A percentile compares a stretch with the other conserved stretches of the same genome.
phyloP scores from a whole-genome alignment of 2,113 vertebrate species.

The Ondatra zibethicus region DNA sequence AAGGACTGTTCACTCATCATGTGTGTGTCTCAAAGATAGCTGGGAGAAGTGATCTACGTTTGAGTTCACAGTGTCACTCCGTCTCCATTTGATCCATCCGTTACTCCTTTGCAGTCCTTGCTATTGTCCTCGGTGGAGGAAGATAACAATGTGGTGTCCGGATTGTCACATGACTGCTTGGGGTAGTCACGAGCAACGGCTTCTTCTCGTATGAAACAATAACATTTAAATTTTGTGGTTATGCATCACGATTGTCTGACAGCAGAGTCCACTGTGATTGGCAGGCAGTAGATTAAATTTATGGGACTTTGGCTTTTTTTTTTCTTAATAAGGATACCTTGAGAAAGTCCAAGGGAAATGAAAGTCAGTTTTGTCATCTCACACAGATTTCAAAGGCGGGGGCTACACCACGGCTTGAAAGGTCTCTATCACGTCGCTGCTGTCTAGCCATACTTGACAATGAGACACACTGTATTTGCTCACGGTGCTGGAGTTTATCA shows the following conservation, averaged over 20 bases:
- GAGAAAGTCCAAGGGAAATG: conserved; percentile 79
- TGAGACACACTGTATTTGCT: conserved; percentile 81
- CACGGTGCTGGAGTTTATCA: conserved; percentile 83
- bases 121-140: conserved; percentile 58
- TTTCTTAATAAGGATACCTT: conserved; percentile 80
- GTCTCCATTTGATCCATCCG: neutral
- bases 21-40: neutral
- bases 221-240: conserved; percentile 79
- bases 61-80: neutral
- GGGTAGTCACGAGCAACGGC: conserved; percentile 73
- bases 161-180: conserved; percentile 76
- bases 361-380: conserved; percentile 81
- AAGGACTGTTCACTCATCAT: neutral
- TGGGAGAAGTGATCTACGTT: conserved; percentile 31
- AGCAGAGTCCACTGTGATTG: conserved; percentile 79
- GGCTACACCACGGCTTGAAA: conserved; percentile 80
- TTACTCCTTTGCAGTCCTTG: conserved; percentile 36
- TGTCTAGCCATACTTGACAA: conserved; percentile 86
- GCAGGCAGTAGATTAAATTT: conserved; percentile 81
- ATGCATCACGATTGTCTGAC: conserved; percentile 72
- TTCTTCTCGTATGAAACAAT: conserved; percentile 81
- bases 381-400: conserved; percentile 84
- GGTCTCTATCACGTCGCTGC: conserved; percentile 81
- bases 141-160: conserved; percentile 66
- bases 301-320: conserved; percentile 75